Evolutionary conservation across 2,113 vertebrate genomes (phyloP).

Genomic region (Calcarius ornatus): DNA sequence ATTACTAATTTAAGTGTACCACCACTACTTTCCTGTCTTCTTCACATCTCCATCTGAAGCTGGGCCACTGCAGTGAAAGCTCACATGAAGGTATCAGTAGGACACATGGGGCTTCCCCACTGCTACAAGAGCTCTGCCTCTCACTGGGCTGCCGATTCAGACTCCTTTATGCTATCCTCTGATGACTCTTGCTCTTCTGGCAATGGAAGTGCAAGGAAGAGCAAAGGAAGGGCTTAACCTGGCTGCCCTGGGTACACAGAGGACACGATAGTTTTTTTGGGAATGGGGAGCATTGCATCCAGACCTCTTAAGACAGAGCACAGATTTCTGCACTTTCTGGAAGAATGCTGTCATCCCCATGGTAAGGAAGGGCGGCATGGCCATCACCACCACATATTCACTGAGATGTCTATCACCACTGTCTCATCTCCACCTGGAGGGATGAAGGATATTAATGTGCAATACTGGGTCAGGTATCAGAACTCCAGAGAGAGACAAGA

Average conservation of each 20-base stretch:
- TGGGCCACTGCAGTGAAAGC: neutral
- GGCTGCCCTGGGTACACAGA: neutral
- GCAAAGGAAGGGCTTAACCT: neutral
- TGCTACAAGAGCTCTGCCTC: neutral
- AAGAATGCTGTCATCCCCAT: neutral
- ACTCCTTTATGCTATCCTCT: neutral
- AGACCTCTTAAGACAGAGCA: neutral
- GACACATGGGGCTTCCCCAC: neutral
- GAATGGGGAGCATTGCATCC: neutral
- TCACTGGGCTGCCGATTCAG: neutral
- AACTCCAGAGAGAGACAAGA: neutral
- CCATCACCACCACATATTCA: neutral
- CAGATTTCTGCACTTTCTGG: neutral
- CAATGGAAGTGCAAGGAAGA: neutral
- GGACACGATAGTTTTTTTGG: accelerated
- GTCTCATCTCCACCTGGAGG: neutral
- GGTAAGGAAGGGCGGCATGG: neutral
- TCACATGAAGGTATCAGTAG: neutral
- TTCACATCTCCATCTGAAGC: neutral
- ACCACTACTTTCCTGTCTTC: neutral
- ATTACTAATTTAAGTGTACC: neutral
- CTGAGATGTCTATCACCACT: neutral
- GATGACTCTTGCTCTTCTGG: neutral
- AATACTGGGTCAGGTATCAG: neutral
- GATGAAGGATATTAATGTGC: neutral